Conservation (phyloP, 2,797 vertebrate genomes). For the Coilia nasus region DNA sequence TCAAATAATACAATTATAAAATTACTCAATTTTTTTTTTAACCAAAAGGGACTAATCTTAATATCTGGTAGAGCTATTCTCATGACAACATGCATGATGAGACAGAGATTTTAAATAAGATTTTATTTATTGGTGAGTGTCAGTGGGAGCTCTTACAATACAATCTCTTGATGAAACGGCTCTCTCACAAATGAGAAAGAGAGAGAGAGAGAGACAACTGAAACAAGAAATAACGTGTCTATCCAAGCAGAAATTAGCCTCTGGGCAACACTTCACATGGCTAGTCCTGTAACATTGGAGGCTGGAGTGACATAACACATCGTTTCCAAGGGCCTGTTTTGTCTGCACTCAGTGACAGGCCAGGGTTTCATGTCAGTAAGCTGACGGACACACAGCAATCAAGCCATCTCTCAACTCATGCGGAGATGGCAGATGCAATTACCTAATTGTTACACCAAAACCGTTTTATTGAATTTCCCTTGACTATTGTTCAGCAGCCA, state of each 20-base stretch:
- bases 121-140: neutral
- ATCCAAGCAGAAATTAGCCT: conserved; percentile 43
- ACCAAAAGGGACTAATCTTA: neutral
- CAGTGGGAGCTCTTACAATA: neutral
- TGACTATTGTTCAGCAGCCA: conserved; percentile 1
- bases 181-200: conserved; percentile 30
- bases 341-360: conserved; percentile 19
- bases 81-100: neutral
- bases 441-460: conserved; percentile 23
- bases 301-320: conserved; percentile 28
- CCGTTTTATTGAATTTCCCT: conserved; percentile 17
- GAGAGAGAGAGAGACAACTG: conserved; percentile 39
- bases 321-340: conserved; percentile 3
- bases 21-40: neutral
- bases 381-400: neutral
- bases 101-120: neutral
- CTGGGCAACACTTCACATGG: conserved; percentile 42
- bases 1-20: neutral
- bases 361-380: conserved; percentile 25
- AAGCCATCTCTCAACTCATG: neutral
- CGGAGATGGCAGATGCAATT: conserved; percentile 1
- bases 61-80: neutral
- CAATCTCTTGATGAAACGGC: neutral
- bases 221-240: conserved; percentile 38
- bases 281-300: conserved; percentile 35